Conservation (phyloP, 2,113 vertebrate genomes). For the Donacobius atricapilla region DNA sequence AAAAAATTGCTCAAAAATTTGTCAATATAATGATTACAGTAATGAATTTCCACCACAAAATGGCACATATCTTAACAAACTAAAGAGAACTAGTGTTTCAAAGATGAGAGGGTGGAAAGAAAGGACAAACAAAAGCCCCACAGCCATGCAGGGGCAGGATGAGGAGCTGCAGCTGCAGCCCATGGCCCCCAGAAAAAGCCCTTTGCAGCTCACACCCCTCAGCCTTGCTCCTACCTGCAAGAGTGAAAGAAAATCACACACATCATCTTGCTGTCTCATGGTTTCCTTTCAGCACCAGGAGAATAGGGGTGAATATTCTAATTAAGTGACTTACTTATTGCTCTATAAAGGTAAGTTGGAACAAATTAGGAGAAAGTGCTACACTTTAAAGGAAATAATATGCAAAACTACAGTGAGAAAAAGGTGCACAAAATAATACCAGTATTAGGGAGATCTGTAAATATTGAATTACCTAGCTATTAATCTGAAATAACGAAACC, state of each 20-base stretch:
- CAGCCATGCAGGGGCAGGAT: background rate
- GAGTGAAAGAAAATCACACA: fast-evolving
- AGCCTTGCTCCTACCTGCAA: background rate
- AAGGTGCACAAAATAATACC: background rate
- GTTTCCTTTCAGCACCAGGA: background rate
- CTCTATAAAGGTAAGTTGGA: background rate
- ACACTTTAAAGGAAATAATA: background rate
- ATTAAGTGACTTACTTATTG: background rate
- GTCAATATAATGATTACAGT: background rate
- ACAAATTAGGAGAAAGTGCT: background rate
- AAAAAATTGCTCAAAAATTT: background rate
- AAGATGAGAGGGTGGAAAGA: background rate
- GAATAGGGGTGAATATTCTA: background rate
- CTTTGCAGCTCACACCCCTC: background rate
- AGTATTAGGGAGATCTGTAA: background rate
- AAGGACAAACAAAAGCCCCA: background rate
- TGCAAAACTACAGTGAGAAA: background rate
- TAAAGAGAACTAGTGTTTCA: background rate
- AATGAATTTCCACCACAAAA: background rate
- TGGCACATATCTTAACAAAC: background rate
- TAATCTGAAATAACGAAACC: background rate
- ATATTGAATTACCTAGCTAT: background rate
- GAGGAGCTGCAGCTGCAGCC: background rate
- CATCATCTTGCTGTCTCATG: fast-evolving
- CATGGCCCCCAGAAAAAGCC: fast-evolving